These are phyloP conservation scores for Solea senegalensis DNA, from an alignment of 2,113 vertebrate species.

Conservation along the genomic window DNA sequence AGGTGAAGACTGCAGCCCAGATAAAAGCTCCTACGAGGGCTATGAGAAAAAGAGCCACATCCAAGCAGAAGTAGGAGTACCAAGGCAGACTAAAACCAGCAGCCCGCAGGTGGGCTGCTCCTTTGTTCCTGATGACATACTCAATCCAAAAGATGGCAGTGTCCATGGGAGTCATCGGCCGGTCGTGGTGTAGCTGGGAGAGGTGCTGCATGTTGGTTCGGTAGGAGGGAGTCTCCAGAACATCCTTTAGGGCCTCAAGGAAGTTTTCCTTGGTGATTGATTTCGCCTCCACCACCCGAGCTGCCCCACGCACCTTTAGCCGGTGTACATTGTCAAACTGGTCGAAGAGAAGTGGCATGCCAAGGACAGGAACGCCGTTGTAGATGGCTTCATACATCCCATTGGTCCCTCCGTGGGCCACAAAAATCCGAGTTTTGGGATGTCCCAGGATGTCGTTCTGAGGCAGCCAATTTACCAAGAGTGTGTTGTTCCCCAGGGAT, in stretches of 20 bases:
- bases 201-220: constrained; percentile 68
- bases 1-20: constrained; percentile 40
- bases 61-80: constrained; percentile 78
- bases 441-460: constrained; percentile 81
- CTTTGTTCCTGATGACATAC: constrained; percentile 79
- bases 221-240: constrained; percentile 75
- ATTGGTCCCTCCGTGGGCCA: constrained; percentile 82
- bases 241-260: constrained; percentile 67
- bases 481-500: constrained; percentile 78
- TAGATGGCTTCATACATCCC: constrained; percentile 80
- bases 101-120: constrained; percentile 71
- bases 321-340: constrained; percentile 79
- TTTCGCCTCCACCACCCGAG: constrained; percentile 60
- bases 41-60: constrained; percentile 58
- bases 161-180: constrained; percentile 70
- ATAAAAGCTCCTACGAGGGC: constrained; percentile 19
- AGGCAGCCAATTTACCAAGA: constrained; percentile 78
- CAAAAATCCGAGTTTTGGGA: constrained; percentile 76
- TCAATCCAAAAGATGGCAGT: constrained; percentile 83
- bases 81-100: constrained; percentile 70
- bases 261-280: constrained; percentile 65
- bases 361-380: constrained; percentile 76
- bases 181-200: constrained; percentile 74
- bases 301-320: constrained; percentile 72
- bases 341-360: constrained; percentile 79